Evolutionary conservation across 2,113 vertebrate genomes (phyloP).

Genomic region (Choloepus hoffmanni): DNA sequence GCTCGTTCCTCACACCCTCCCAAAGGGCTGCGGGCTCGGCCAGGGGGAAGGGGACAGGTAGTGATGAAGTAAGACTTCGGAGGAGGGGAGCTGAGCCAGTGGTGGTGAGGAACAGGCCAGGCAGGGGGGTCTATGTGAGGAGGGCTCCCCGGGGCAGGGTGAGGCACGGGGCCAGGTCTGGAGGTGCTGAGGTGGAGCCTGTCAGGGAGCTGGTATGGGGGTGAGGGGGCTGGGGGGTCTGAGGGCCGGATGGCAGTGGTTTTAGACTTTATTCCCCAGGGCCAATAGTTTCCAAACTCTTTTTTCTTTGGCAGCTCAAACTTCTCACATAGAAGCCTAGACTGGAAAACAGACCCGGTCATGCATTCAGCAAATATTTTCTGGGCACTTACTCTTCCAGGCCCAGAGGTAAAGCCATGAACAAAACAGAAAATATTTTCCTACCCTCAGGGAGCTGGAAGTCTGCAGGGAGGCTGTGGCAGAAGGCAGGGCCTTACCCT

Average conservation of each 20-base stretch:
- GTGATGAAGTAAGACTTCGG: neutral
- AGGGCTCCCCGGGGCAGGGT: neutral
- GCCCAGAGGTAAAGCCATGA: neutral
- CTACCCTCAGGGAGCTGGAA: neutral
- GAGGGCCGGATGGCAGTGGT: neutral
- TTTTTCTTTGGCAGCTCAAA: neutral
- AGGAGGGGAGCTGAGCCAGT: neutral
- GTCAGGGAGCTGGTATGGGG: neutral
- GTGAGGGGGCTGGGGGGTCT: neutral
- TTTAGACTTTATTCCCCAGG: neutral
- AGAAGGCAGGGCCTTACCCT: neutral
- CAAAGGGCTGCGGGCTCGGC: neutral
- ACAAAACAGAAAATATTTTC: neutral
- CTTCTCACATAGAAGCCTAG: neutral
- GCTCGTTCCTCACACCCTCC: neutral
- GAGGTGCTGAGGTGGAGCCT: neutral
- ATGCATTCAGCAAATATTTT: neutral
- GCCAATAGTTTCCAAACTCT: neutral
- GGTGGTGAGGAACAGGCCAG: too few relatives aligned
- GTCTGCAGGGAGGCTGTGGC: neutral
- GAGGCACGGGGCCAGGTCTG: neutral
- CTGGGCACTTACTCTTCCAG: neutral
- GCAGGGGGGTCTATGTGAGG: neutral
- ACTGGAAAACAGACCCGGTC: neutral
- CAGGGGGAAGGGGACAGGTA: fast-evolving